Base-by-base conservation (phyloP, 2,113 vertebrate genomes). In the Peromyscus leucopus region DNA sequence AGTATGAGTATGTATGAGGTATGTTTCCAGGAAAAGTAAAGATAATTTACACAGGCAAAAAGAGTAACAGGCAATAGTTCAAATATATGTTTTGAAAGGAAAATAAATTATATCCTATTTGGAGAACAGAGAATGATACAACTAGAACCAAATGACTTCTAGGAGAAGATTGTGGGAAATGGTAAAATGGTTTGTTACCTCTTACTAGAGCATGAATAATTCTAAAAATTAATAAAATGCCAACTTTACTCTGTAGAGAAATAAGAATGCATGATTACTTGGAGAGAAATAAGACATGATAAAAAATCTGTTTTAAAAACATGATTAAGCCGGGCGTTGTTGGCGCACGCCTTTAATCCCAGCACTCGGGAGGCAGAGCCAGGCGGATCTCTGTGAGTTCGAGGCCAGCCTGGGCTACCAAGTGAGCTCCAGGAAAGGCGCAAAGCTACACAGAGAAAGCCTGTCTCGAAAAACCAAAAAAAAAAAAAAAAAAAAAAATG, bases 281-380 rank as follows among this genome's bases (percentile, higher is more conserved):
- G 5, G 13, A 71, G 12, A 94, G 19, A 90, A 94, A 89, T 26
- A 84, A 8, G 9, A 75, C 13, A 90, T 0, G 1, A 67, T 72
- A 42, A 48, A 74, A 85, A 93, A 71, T 85, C 39, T 82, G 31
- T 87, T 96, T 96, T 97, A 55, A 55, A 55, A 55, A 55, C 13
- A 55, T 55, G 55, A 55, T 51, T 26, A 42, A 90, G n/a, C n/a
- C n/a, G n/a, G n/a, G n/a, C n/a, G n/a, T n/a, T n/a, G n/a, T n/a
- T n/a, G n/a, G n/a, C n/a, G n/a, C n/a, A n/a, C n/a, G n/a, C n/a
- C n/a, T n/a, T n/a, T n/a, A n/a, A n/a, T n/a, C n/a, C n/a, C n/a
- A n/a, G n/a, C n/a, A n/a, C n/a, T n/a, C n/a, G n/a, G n/a, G n/a
- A n/a, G n/a, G n/a, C n/a, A n/a, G n/a, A n/a, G n/a, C n/a, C n/a